These are phyloP conservation scores for Oncorhynchus clarkii DNA, from an alignment of 2,113 vertebrate genomes.

Conservation along the genomic window DNA sequence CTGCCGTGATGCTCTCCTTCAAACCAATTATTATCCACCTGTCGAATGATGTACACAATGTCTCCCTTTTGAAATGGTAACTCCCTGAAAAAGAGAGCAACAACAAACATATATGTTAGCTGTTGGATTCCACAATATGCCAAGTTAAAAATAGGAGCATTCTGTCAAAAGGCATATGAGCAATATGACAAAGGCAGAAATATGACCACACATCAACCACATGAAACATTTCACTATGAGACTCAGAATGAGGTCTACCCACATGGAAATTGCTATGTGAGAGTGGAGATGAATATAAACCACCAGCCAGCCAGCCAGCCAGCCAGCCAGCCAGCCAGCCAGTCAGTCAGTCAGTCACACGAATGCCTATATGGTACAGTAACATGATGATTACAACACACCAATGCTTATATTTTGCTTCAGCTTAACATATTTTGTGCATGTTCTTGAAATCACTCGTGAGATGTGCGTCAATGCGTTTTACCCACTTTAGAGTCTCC, in stretches of 20 bases:
- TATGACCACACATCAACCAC: neutral
- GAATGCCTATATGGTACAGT: neutral
- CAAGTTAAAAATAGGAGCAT: neutral
- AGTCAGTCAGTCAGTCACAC: neutral
- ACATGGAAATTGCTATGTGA: neutral
- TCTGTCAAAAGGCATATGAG: neutral
- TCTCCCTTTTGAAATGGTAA: conserved; percentile 98
- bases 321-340: too few relatives aligned
- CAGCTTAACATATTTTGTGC: conserved; percentile 12
- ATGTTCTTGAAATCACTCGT: conserved; percentile 2
- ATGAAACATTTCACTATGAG: neutral
- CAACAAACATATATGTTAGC: neutral
- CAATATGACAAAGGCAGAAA: neutral
- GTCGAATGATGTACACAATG: conserved; percentile 95
- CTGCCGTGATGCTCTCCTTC: conserved; percentile 97
- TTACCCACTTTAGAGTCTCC: conserved; percentile 93
- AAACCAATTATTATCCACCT: conserved; percentile 98
- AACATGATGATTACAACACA: neutral
- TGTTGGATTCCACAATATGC: neutral
- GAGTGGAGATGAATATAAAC: neutral
- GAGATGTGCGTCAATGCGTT: neutral
- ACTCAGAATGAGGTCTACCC: neutral
- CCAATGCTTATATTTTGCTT: neutral
- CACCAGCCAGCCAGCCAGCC: too few relatives aligned
- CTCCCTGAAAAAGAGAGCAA: conserved; percentile 74